phyloP scores from a whole-genome alignment of 1,140 invertebrate genomes.

The Campodea augens region DNA sequence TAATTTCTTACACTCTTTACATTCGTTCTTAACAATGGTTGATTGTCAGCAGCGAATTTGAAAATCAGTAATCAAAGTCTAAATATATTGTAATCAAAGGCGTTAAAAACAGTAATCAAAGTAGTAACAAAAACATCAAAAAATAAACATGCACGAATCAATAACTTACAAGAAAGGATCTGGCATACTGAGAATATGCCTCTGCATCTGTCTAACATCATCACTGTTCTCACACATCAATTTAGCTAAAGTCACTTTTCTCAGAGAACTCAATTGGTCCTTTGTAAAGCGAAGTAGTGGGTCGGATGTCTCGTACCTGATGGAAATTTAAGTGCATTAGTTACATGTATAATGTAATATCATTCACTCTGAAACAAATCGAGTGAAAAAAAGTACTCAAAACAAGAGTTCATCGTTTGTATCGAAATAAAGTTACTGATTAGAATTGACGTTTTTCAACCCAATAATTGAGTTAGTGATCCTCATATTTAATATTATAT shows the following conservation, averaged over 20 bases:
- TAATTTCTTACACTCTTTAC: no score
- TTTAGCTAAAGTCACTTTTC: conserved; percentile 22
- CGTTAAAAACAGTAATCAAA: no score
- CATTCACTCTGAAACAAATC: background rate
- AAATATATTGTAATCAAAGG: no score
- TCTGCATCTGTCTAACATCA: conserved; percentile 23
- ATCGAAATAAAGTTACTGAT: background rate
- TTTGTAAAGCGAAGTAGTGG: conserved; percentile 31
- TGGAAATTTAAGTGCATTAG: no score
- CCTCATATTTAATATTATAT: no score
- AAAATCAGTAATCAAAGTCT: no score
- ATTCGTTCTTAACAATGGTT: no score
- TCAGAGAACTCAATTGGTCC: conserved; percentile 25
- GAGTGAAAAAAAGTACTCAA: background rate
- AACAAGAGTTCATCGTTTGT: background rate
- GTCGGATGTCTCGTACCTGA: conserved; percentile 30
- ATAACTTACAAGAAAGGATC: conserved; percentile 32
- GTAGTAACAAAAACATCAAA: no score
- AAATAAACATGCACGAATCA: no score
- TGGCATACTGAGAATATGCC: conserved; percentile 20
- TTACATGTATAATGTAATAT: no score
- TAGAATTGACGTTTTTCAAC: background rate
- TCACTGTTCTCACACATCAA: conserved; percentile 29
- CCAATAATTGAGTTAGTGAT: conserved; percentile 11
- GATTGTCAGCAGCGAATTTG: no score